These are phyloP conservation scores for Agrilus biguttatus DNA, from an alignment of 2,888 invertebrate species.

Conservation along the genomic window DNA sequence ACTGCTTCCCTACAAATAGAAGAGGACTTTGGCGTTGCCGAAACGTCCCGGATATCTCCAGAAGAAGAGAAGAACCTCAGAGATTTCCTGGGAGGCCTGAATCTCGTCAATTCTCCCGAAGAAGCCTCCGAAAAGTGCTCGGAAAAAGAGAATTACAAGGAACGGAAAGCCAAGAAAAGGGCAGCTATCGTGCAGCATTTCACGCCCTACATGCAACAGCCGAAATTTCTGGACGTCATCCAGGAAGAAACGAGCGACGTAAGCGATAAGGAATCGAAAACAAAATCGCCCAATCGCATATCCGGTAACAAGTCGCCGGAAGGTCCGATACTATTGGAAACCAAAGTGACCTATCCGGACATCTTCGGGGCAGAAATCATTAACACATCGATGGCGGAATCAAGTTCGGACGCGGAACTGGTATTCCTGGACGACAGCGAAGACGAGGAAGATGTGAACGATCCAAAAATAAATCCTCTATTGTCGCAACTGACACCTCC, in stretches of 20 bases:
- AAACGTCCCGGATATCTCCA: constrained; percentile 30
- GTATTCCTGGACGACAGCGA: constrained; percentile 54
- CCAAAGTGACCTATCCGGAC: constrained; percentile 15
- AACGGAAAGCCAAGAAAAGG: constrained; percentile 37
- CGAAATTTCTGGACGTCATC: constrained; percentile 60
- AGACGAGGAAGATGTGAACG: constrained; percentile 27
- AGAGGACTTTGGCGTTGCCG: constrained; percentile 14
- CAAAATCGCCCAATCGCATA: constrained; percentile 17
- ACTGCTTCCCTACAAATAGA: constrained; percentile 33
- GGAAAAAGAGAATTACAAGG: constrained; percentile 21
- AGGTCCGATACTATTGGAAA: neutral
- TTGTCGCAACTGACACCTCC: constrained; percentile 23
- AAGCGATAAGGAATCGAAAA: constrained; percentile 33
- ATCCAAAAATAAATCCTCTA: constrained; percentile 8
- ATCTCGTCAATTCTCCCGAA: constrained; percentile 37
- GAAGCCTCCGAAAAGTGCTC: constrained; percentile 16
- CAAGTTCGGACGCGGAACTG: constrained; percentile 32
- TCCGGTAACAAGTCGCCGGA: neutral
- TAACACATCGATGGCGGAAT: constrained; percentile 5
- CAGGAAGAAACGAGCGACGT: constrained; percentile 63
- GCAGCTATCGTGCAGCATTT: constrained; percentile 41
- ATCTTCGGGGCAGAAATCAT: constrained; percentile 33
- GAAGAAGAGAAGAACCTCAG: constrained; percentile 43
- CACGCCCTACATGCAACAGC: constrained; percentile 42
- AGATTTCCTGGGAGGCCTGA: constrained; percentile 40